Evolutionary conservation across 2,888 invertebrate genomes (phyloP), one percentile per base, ranked within the genome.

Genomic region (Serrognathus titanus): DNA sequence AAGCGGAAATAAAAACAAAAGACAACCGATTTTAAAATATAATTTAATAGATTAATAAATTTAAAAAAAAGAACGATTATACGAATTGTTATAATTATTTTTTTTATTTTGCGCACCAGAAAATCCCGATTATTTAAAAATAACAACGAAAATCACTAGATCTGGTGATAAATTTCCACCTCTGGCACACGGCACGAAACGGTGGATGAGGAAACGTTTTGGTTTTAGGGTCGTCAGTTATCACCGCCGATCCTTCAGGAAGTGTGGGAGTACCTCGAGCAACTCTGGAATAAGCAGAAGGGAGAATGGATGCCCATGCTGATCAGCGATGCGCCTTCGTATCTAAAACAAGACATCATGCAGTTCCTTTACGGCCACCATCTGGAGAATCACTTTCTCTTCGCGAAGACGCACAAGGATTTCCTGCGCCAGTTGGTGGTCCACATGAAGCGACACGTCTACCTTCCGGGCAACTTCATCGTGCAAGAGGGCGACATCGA

Each of bases 401-500:
- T 82, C 64, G 72, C 70, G 45, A 78, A 76, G 54, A 77, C 80
- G 0, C 78, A 78, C 36, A 76, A 76, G 12, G 80, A 81, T 55
- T 81, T 82, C 53, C 74, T 75, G 57, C 67, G 80, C 51, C 81
- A 81, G 79, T 61, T 81, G 7, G 73, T 72, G 0, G 79, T 79
- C 75, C 80, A 80, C 78, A 72, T 81, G 73, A 76, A 76, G 31
- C 79, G 81, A 55, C 81, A 80, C 40, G 80, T 82, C 1, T 82
- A 80, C 66, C 81, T 81, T 57, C 81, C 81, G 2, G 80, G 80
- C 5, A 81, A 81, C 67, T 81, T 80, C 47, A 80, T 82, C 11
- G 81, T 80, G 10, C 81, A 81, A 61, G 75, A 78, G n/a, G 81
- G 81, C 1, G 81, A 81, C 61, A 78, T 81, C 0, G 80, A 81